These are phyloP conservation scores for Ptychochromis oligacanthus DNA, from an alignment of 2,113 vertebrate species.

Conservation along the genomic window DNA sequence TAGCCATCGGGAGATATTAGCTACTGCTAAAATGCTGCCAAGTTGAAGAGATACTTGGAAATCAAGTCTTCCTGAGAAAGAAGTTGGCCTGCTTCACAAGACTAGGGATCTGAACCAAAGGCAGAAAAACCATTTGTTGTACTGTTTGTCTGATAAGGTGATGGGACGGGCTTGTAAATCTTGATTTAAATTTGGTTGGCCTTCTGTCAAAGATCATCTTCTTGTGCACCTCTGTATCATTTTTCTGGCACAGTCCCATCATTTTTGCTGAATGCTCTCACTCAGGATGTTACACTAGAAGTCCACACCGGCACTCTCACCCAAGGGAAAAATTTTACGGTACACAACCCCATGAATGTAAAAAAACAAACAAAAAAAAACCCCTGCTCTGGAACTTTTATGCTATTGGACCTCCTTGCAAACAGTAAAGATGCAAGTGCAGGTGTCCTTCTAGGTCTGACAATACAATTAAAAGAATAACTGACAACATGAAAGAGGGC, in stretches of 20 bases:
- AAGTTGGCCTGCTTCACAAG: background rate
- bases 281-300: background rate
- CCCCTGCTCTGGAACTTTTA: background rate
- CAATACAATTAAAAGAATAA: background rate
- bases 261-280: background rate
- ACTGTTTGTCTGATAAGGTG: background rate
- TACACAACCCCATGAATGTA: too few relatives aligned
- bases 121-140: background rate
- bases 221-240: background rate
- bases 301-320: too few relatives aligned
- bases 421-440: background rate
- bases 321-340: too few relatives aligned
- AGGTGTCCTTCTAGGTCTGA: background rate
- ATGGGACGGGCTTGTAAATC: background rate
- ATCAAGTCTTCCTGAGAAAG: background rate
- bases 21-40: background rate
- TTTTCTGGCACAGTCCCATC: background rate
- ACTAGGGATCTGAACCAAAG: background rate
- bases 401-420: background rate
- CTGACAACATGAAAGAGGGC: background rate
- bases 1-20: background rate
- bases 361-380: too few relatives aligned
- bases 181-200: background rate
- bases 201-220: background rate
- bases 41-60: background rate